Evolutionary conservation across 1,140 invertebrate species (phyloP).

Genomic region (Listronotus bonariensis): DNA sequence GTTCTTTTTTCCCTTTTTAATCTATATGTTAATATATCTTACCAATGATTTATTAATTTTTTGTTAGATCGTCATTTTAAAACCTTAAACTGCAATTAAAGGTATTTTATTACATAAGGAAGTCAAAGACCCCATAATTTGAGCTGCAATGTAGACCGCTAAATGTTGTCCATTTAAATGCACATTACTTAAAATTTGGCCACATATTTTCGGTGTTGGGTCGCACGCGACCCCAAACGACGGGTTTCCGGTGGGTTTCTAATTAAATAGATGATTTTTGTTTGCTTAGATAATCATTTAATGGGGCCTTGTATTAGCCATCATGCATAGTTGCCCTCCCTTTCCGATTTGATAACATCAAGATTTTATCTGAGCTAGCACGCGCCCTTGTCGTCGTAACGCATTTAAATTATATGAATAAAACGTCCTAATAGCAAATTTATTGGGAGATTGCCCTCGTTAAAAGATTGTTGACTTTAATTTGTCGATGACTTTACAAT

Average conservation of each 20-base stretch:
- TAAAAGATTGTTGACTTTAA: background rate
- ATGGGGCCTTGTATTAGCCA: slow-evolving; percentile 51
- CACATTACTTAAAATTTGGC: slow-evolving; percentile 43
- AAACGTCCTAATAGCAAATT: slow-evolving; percentile 19
- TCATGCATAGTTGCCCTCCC: slow-evolving; percentile 51
- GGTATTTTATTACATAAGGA: no score
- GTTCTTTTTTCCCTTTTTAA: no score
- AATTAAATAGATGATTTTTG: slow-evolving; percentile 59
- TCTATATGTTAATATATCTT: no score
- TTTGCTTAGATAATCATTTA: slow-evolving; percentile 59
- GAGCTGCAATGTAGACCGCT: slow-evolving; percentile 17
- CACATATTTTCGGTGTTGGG: slow-evolving; percentile 4
- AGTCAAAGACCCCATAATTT: no score
- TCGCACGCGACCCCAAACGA: slow-evolving; percentile 50
- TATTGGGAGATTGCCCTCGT: background rate
- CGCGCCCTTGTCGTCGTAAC: slow-evolving; percentile 39
- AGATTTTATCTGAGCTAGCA: slow-evolving; percentile 41
- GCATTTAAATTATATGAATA: slow-evolving; percentile 4
- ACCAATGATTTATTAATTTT: no score
- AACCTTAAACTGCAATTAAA: no score
- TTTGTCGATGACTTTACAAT: no score
- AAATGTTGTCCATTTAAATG: slow-evolving; percentile 42
- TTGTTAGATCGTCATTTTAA: no score
- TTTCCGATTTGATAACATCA: slow-evolving; percentile 44
- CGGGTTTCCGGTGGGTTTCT: slow-evolving; percentile 54